A percentile compares a stretch with the other conserved stretches of the same genome.
phyloP scores from a whole-genome alignment of 2,113 vertebrate genomes.

The Rhegmatorhina hoffmannsi region DNA sequence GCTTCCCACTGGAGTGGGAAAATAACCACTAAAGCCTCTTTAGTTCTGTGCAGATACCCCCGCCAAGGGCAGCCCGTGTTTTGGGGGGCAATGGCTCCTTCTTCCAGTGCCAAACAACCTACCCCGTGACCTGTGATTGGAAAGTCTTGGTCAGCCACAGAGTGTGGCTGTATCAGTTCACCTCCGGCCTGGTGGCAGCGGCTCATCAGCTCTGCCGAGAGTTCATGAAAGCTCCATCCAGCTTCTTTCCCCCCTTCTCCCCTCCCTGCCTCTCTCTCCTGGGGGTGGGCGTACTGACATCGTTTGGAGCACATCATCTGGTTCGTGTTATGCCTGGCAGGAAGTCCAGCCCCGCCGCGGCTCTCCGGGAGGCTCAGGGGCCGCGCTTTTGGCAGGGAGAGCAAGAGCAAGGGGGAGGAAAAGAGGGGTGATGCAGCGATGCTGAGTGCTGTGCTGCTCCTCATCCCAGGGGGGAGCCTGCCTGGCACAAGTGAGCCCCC shows the following conservation, averaged over 20 bases:
- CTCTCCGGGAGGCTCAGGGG: constrained; percentile 39
- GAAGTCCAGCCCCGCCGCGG: constrained; percentile 17
- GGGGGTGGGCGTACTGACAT: constrained; percentile 57
- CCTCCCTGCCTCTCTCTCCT: constrained; percentile 18
- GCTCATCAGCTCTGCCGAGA: neutral
- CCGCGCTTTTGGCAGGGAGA: constrained; percentile 5
- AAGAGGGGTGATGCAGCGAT: neutral
- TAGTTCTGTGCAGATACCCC: neutral
- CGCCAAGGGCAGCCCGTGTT: neutral
- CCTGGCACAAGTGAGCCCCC: fast-evolving
- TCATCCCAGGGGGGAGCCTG: neutral
- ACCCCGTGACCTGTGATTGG: neutral
- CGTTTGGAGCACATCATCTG: constrained; percentile 68
- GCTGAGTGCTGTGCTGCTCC: neutral
- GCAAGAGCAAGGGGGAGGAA: neutral
- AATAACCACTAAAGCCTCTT: neutral
- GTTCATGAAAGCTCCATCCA: neutral
- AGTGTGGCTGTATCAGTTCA: neutral
- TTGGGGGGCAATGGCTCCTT: neutral
- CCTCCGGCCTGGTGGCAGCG: neutral
- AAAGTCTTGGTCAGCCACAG: neutral
- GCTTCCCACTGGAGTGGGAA: neutral
- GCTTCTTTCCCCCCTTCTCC: neutral
- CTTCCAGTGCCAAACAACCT: neutral
- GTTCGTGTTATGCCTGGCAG: constrained; percentile 75